phyloP scores from a whole-genome alignment of 2,888 invertebrate genomes.

The Drosophila eohydei region DNA sequence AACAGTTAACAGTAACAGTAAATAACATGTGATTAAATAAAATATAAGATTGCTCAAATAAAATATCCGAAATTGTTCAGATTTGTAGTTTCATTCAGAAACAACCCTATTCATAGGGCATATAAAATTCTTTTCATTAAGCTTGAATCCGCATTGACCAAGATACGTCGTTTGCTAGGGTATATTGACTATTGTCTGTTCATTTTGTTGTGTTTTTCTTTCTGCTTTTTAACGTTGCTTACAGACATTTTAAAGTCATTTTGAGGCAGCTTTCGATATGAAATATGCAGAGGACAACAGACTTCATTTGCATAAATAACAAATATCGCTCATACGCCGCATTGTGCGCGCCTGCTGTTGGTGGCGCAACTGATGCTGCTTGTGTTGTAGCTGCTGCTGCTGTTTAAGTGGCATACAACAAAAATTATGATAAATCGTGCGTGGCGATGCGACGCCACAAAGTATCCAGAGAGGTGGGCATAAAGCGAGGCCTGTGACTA shows the following conservation, averaged over 20 bases:
- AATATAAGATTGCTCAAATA: too few species aligned
- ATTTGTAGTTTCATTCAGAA: too few species aligned
- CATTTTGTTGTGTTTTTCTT: background rate
- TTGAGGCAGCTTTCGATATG: constrained; percentile 27
- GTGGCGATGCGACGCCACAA: constrained; percentile 45
- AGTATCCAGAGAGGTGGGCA: constrained; percentile 23
- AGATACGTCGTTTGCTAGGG: background rate
- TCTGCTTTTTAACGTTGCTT: constrained; percentile 7
- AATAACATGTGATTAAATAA: too few species aligned
- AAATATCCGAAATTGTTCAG: too few species aligned
- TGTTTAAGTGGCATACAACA: constrained; percentile 50
- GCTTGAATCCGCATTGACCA: too few species aligned
- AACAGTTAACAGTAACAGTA: too few species aligned
- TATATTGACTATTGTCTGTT: constrained; percentile 14
- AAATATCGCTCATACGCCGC: constrained; percentile 78
- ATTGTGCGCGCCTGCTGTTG: constrained; percentile 59
- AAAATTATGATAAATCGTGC: constrained; percentile 74
- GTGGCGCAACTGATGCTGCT: constrained; percentile 12
- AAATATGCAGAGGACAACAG: constrained; percentile 44
- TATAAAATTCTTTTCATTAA: background rate
- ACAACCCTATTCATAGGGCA: background rate
- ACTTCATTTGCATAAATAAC: constrained; percentile 78
- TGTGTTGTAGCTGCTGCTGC: constrained; percentile 21
- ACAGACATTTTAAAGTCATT: constrained; percentile 32
- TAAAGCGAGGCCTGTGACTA: background rate